Percentiles rank a stretch among this genome's conserved stretches.
phyloP scores from a whole-genome alignment of 1,140 invertebrate species.

The Hestina assimilis region DNA sequence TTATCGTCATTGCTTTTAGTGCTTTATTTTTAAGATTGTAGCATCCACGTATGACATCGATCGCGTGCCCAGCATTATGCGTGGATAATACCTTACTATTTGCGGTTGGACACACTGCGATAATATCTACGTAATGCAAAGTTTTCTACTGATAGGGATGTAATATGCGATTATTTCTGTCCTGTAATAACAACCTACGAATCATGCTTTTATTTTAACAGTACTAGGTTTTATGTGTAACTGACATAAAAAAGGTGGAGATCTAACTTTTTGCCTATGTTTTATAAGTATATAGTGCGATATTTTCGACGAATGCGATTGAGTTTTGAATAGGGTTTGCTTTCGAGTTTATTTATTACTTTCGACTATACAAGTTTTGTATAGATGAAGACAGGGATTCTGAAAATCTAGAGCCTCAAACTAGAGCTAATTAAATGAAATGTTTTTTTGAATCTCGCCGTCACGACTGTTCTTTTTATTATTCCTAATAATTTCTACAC shows the following conservation, averaged over 20 bases:
- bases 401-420: no score
- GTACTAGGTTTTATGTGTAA: background rate
- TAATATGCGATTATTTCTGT: constrained; percentile 10
- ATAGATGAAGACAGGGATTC: no score
- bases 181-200: background rate
- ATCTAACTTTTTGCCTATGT: no score
- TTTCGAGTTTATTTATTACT: no score
- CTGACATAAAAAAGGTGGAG: background rate
- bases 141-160: constrained; percentile 15
- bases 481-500: no score
- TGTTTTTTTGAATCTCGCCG: no score
- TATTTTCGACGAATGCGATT: no score
- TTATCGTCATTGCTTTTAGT: constrained; percentile 6
- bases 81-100: constrained; percentile 44
- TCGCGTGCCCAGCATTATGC: constrained; percentile 46
- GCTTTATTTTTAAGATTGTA: background rate
- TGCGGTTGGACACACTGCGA: constrained; percentile 46
- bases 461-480: no score
- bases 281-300: no score
- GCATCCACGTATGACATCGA: constrained; percentile 33
- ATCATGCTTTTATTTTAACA: background rate
- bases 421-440: no score
- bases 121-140: constrained; percentile 35
- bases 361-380: no score
- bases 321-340: no score